Evolutionary conservation across 1,140 invertebrate genomes (phyloP).

Genomic region (Varroa destructor): DNA sequence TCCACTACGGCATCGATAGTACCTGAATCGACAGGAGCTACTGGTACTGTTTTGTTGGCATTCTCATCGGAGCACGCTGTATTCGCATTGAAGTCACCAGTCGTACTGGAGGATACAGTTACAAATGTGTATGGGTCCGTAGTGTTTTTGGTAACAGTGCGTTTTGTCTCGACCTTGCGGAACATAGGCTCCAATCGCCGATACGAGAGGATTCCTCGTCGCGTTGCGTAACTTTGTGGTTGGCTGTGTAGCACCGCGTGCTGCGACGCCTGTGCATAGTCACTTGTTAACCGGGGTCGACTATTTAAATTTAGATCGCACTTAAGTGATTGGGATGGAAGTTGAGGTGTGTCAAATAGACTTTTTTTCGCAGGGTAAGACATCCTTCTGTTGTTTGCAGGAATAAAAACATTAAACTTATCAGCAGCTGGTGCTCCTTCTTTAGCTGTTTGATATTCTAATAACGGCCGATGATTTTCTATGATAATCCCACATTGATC

Average conservation of each 20-base stretch:
- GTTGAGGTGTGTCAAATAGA: constrained; percentile 14
- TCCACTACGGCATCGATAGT: no score
- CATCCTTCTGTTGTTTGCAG: constrained; percentile 1
- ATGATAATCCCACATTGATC: no score
- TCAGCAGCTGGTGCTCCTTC: no score
- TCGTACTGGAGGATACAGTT: neutral
- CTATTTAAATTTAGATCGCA: constrained; percentile 19
- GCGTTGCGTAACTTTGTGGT: constrained; percentile 19
- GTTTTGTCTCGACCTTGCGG: constrained; percentile 2
- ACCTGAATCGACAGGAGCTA: neutral
- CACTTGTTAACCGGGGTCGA: constrained; percentile 9
- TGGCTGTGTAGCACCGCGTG: constrained; percentile 18
- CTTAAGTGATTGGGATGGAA: constrained; percentile 5
- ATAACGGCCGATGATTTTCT: no score
- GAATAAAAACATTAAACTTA: no score
- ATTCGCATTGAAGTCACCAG: neutral
- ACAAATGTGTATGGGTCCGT: no score
- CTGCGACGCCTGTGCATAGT: constrained; percentile 23
- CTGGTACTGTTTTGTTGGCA: neutral
- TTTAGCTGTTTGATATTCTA: no score
- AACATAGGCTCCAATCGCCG: constrained; percentile 20
- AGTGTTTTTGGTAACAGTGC: neutral
- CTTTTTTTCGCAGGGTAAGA: constrained; percentile 11
- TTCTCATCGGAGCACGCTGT: neutral
- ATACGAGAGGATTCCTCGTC: constrained; percentile 19